Evolutionary conservation across 1,140 invertebrate genomes (phyloP).

Genomic region (Lepidurus packardi): DNA sequence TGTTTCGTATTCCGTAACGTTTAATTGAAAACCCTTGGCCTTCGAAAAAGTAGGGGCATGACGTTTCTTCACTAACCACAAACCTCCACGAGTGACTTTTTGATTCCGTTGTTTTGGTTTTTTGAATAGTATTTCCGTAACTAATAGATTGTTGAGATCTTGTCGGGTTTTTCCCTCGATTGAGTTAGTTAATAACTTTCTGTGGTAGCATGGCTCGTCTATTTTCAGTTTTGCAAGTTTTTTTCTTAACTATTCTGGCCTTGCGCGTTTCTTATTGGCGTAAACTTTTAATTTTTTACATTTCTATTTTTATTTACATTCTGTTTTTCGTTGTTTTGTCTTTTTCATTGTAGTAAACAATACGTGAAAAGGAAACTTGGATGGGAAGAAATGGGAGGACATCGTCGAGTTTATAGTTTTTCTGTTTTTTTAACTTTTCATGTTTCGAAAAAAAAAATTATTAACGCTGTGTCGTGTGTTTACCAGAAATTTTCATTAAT

Average conservation of each 20-base stretch:
- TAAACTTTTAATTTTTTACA: not conserved
- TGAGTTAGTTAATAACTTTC: too few species aligned
- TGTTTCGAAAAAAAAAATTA: not conserved
- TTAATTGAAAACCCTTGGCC: too few species aligned
- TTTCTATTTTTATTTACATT: not conserved
- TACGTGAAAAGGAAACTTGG: not conserved
- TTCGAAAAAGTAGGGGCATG: not conserved
- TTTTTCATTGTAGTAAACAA: not conserved
- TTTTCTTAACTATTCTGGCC: too few species aligned
- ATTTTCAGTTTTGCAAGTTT: too few species aligned
- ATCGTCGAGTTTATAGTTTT: not conserved
- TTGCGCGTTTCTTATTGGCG: not conserved
- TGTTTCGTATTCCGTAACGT: too few species aligned
- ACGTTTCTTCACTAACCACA: not conserved
- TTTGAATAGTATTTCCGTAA: not conserved
- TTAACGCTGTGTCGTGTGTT: constrained; percentile 21
- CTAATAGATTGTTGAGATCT: too few species aligned
- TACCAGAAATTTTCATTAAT: not conserved
- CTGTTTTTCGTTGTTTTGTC: not conserved
- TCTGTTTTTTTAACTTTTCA: constrained; percentile 10
- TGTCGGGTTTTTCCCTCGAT: too few species aligned
- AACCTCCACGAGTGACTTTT: not conserved
- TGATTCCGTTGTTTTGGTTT: not conserved
- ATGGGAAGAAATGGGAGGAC: not conserved
- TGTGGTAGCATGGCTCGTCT: too few species aligned